These are phyloP conservation scores for Gallinago undulata DNA, from an alignment of 2,113 vertebrate genomes.

Conservation along the genomic window DNA sequence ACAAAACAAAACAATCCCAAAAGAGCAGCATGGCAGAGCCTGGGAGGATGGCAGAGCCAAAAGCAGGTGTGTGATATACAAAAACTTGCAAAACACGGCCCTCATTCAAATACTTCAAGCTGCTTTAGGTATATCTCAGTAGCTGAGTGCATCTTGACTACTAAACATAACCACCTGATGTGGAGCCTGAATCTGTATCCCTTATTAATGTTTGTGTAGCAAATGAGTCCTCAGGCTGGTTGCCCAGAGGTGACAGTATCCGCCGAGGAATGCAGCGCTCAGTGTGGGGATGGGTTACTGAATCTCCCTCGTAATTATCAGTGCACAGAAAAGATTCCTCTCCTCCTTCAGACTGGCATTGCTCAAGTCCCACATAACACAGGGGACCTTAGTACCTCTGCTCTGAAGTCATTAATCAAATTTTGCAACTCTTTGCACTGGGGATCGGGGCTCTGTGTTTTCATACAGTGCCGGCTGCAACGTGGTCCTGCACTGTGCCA, in stretches of 20 bases:
- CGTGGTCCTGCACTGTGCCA: neutral
- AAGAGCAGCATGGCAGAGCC: neutral
- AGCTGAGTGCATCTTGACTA: neutral
- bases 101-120: accelerated
- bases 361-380: neutral
- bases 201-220: neutral
- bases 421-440: neutral
- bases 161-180: neutral
- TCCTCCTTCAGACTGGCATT: neutral
- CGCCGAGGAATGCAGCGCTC: neutral
- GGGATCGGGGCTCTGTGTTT: neutral
- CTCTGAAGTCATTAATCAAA: neutral
- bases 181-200: neutral
- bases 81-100: neutral
- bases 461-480: neutral
- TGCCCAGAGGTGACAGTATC: neutral
- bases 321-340: neutral
- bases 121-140: neutral
- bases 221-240: neutral
- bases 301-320: neutral
- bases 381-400: neutral
- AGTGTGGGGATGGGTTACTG: accelerated
- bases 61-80: neutral
- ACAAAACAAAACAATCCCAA: neutral
- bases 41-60: neutral